Evolutionary conservation across 2,888 invertebrate species (phyloP).

Genomic region (Drosophila setosimentum): DNA sequence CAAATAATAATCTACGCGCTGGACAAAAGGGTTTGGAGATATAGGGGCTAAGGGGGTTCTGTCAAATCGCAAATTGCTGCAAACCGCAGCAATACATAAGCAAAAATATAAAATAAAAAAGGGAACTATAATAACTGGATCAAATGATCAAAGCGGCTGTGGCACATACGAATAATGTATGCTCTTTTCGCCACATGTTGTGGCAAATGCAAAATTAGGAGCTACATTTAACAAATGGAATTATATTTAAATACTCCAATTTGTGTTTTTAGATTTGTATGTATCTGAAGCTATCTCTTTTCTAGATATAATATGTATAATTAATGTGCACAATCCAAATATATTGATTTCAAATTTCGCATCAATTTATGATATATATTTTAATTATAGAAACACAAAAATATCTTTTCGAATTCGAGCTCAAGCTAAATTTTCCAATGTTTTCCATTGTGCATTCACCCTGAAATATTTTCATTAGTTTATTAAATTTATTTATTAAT

Average conservation of each 20-base stretch:
- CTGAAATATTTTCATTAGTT: too few relatives aligned
- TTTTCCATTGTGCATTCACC: too few relatives aligned
- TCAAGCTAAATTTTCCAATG: too few relatives aligned
- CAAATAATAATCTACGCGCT: slow-evolving; percentile 78
- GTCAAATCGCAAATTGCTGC: slow-evolving; percentile 70
- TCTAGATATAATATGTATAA: neutral
- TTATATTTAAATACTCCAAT: neutral
- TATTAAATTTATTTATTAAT: too few relatives aligned
- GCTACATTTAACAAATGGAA: neutral
- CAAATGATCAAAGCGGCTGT: slow-evolving; percentile 10
- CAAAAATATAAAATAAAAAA: slow-evolving; percentile 32
- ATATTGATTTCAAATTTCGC: neutral
- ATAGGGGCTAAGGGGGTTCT: slow-evolving; percentile 39
- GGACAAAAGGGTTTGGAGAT: slow-evolving; percentile 32
- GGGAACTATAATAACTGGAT: slow-evolving; percentile 8
- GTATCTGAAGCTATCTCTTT: neutral
- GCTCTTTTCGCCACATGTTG: slow-evolving; percentile 23
- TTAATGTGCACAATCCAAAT: neutral
- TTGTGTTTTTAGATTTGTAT: neutral
- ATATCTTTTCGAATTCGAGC: too few relatives aligned
- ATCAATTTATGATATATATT: neutral
- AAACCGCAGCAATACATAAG: slow-evolving; percentile 48
- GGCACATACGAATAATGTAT: slow-evolving; percentile 16
- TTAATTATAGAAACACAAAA: too few relatives aligned
- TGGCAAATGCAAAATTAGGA: neutral